Percentiles rank a stretch among this genome's conserved stretches.
Evolutionary conservation across 2,797 vertebrate genomes (phyloP).

Genomic region (Pitangus sulphuratus): DNA sequence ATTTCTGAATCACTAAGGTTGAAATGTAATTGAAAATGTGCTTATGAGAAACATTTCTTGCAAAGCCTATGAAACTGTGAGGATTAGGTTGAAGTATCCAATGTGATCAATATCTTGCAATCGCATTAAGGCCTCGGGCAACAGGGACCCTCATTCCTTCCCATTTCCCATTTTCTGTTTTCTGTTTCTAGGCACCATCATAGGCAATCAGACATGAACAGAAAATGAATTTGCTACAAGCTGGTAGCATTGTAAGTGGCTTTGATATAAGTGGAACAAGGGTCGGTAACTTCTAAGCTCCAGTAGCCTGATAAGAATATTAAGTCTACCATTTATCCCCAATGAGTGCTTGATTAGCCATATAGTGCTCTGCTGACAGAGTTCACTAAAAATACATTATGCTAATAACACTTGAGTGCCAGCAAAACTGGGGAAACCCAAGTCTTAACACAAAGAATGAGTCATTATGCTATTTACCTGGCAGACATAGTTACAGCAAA

Average conservation of each 20-base stretch:
- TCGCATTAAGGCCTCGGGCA: constrained; percentile 1
- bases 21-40: constrained; percentile 39
- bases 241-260: constrained; percentile 39
- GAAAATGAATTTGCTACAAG: constrained; percentile 63
- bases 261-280: constrained; percentile 56
- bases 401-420: constrained; percentile 49
- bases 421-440: constrained; percentile 25
- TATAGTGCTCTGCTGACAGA: constrained; percentile 57
- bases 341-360: constrained; percentile 60
- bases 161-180: not conserved
- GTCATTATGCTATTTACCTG: constrained; percentile 42
- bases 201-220: constrained; percentile 22
- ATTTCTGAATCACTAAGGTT: not conserved
- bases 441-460: constrained; percentile 19
- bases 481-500: not conserved
- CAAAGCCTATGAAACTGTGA: constrained; percentile 32
- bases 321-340: constrained; percentile 53
- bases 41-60: constrained; percentile 36
- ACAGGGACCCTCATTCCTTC: not conserved
- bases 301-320: constrained; percentile 54
- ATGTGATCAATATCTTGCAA: constrained; percentile 40
- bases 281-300: constrained; percentile 41
- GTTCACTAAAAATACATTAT: constrained; percentile 72
- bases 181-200: constrained; percentile 36
- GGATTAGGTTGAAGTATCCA: constrained; percentile 31